These are phyloP conservation scores for Axinella damicornis DNA, from an alignment of 37 sponge, comb jelly and placozoan species.

Conservation along the genomic window DNA sequence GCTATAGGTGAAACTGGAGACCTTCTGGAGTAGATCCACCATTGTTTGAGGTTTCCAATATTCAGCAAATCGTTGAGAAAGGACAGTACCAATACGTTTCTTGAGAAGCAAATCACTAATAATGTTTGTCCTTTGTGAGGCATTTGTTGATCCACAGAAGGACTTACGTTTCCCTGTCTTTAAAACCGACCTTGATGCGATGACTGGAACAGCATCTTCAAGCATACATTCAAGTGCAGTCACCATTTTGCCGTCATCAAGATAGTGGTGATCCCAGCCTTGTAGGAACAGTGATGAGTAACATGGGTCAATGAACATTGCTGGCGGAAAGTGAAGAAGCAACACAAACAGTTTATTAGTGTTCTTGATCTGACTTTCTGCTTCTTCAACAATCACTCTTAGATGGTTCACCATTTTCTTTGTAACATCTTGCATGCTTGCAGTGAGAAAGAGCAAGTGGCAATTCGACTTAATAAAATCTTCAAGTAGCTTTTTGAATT, in stretches of 20 bases:
- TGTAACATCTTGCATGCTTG: no score
- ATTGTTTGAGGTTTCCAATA: conserved; percentile 51
- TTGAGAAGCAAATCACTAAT: neutral
- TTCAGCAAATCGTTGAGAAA: conserved; percentile 26
- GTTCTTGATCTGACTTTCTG: no score
- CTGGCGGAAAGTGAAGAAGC: no score
- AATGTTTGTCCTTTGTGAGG: neutral
- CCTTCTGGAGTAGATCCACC: conserved; percentile 39
- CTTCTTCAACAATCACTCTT: no score
- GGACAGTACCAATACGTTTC: conserved; percentile 18
- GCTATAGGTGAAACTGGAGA: conserved; percentile 14
- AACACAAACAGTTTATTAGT: no score
- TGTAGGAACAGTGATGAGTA: no score
- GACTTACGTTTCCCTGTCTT: neutral
- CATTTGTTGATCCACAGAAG: neutral
- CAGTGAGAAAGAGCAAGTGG: no score
- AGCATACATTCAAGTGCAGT: neutral
- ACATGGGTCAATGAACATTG: no score
- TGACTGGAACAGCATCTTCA: conserved; percentile 4
- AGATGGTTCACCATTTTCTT: no score
- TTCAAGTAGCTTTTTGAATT: no score
- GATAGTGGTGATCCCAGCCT: no score
- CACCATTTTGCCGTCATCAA: neutral
- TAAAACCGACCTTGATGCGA: conserved; percentile 1
- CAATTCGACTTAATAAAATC: no score